A percentile compares a stretch with the other conserved stretches of the same genome.
These are phyloP conservation scores for Drosophila melanica DNA, from an alignment of 1,140 invertebrate species.

Conservation along the genomic window DNA sequence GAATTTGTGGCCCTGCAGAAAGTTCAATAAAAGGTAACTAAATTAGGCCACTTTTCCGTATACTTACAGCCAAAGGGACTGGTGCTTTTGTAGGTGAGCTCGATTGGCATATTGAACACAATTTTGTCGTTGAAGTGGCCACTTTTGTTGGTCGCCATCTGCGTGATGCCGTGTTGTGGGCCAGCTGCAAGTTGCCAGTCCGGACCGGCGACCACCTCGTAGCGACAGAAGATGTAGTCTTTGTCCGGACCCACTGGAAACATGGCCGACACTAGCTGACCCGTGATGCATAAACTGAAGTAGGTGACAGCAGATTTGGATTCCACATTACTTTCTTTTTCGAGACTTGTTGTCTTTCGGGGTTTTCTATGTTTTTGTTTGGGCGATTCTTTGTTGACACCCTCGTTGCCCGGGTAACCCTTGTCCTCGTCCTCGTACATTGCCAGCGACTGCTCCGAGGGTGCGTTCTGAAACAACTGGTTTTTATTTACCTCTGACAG, in stretches of 20 bases:
- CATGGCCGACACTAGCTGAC: constrained; percentile 77
- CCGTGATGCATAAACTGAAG: constrained; percentile 70
- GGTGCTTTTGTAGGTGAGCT: constrained; percentile 80
- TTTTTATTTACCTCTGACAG: constrained; percentile 5
- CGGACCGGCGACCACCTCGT: constrained; percentile 76
- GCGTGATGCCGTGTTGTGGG: constrained; percentile 77
- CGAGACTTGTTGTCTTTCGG: constrained; percentile 21
- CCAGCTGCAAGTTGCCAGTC: constrained; percentile 82
- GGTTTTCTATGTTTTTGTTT: constrained; percentile 51
- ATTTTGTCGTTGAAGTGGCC: constrained; percentile 77
- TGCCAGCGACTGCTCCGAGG: constrained; percentile 23
- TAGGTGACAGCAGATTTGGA: constrained; percentile 60
- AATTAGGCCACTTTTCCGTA: background rate
- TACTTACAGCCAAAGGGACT: constrained; percentile 83
- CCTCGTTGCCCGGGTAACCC: constrained; percentile 61
- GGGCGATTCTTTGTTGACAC: constrained; percentile 20
- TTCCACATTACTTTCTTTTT: constrained; percentile 20
- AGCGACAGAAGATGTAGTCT: constrained; percentile 78
- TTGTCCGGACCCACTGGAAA: constrained; percentile 79
- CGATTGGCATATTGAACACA: constrained; percentile 84
- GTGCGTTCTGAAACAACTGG: constrained; percentile 28
- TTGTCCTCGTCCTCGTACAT: constrained; percentile 49
- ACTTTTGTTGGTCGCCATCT: constrained; percentile 67
- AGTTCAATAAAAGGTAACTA: background rate
- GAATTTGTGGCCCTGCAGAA: constrained; percentile 82